These are phyloP conservation scores for Opisthocomus hoazin DNA, from an alignment of 2,113 vertebrate species.

Conservation along the genomic window DNA sequence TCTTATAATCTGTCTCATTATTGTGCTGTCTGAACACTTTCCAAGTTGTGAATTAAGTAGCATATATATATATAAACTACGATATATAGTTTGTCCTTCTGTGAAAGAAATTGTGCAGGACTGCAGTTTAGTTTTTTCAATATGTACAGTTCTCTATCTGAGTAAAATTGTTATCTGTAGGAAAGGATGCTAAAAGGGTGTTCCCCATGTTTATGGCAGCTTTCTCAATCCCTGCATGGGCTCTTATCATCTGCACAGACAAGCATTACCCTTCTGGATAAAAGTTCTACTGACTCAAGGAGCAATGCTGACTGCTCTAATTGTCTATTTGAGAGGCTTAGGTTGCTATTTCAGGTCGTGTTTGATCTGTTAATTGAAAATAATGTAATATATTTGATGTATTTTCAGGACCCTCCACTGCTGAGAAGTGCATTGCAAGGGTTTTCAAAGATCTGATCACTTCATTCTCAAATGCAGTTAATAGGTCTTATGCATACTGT, in stretches of 20 bases:
- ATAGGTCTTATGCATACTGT: not conserved
- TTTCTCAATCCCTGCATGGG: not conserved
- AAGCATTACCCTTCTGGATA: not conserved
- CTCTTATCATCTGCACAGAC: not conserved
- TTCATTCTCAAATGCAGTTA: not conserved
- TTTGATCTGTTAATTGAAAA: not conserved
- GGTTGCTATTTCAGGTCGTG: not conserved
- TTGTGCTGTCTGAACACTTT: not conserved
- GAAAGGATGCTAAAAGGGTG: not conserved
- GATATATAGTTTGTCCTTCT: not conserved
- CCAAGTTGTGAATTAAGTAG: not conserved
- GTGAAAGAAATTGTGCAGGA: not conserved
- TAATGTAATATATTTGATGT: not conserved
- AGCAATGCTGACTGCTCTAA: not conserved
- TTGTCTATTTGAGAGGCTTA: not conserved
- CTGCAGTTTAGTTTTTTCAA: not conserved
- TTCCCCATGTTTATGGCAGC: not conserved
- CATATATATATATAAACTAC: not conserved
- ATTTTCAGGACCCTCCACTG: not conserved
- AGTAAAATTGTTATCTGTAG: not conserved
- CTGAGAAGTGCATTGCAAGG: not conserved
- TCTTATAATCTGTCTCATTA: not conserved
- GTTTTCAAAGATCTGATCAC: not conserved
- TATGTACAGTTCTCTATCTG: not conserved
- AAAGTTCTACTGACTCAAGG: not conserved